Evolutionary conservation across 2,113 vertebrate genomes (phyloP).

Genomic region (Bagarius yarrelli): DNA sequence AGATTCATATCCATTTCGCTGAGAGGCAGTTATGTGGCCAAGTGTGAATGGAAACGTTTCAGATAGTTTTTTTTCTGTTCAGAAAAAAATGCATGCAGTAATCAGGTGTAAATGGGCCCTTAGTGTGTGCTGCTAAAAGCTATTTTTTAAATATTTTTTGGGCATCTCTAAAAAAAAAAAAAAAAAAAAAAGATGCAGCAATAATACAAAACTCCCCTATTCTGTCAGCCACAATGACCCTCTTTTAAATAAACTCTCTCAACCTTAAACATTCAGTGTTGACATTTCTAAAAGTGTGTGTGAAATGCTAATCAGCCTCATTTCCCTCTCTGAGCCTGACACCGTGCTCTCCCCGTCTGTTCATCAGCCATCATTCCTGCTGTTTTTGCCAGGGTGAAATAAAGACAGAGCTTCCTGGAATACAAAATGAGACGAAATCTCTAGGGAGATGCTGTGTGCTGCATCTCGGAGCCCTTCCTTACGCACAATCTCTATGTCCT

Average conservation of each 20-base stretch:
- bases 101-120: too few relatives aligned
- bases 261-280: conserved; percentile 2
- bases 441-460: neutral
- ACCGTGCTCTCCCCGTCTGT: conserved; percentile 56
- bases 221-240: neutral
- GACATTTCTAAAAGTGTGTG: conserved; percentile 19
- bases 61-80: too few relatives aligned
- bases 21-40: too few relatives aligned
- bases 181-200: neutral
- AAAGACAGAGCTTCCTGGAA: conserved; percentile 56
- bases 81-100: too few relatives aligned
- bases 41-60: too few relatives aligned
- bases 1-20: too few relatives aligned
- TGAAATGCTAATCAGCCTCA: conserved; percentile 52
- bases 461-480: conserved; percentile 8
- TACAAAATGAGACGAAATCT: conserved; percentile 56
- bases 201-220: neutral
- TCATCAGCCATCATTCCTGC: conserved; percentile 55
- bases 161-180: neutral
- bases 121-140: neutral
- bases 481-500: neutral
- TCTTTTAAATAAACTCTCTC: conserved; percentile 9
- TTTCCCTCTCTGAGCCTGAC: conserved; percentile 43
- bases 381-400: conserved; percentile 55
- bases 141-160: neutral